These are phyloP conservation scores for Drosophila barbarae DNA, from an alignment of 2,888 invertebrate species.

Conservation along the genomic window DNA sequence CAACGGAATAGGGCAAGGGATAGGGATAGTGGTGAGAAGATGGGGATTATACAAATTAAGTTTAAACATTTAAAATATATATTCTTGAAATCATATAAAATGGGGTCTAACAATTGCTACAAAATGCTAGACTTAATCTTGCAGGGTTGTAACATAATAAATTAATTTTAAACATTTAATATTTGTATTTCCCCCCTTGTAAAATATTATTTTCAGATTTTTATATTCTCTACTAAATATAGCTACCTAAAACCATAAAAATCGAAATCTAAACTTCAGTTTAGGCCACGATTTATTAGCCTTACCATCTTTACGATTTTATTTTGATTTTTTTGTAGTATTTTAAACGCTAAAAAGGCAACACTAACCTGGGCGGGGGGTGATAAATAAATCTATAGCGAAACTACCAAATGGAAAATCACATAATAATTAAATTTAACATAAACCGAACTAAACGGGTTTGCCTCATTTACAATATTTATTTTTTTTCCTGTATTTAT, in stretches of 20 bases:
- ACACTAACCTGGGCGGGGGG: conserved; percentile 25
- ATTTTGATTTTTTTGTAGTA: conserved; percentile 3
- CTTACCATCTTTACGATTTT: not conserved
- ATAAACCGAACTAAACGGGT: conserved; percentile 62
- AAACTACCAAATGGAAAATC: conserved; percentile 39
- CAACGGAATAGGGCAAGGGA: not conserved
- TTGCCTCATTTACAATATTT: conserved; percentile 72
- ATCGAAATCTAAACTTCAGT: too few species aligned
- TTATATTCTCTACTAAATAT: not conserved
- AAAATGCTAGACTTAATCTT: too few species aligned
- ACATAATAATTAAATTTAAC: conserved; percentile 29
- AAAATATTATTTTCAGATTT: too few species aligned
- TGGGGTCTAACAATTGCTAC: too few species aligned
- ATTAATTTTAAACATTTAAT: too few species aligned
- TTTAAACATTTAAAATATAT: not conserved
- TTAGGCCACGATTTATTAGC: not conserved
- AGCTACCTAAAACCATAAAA: not conserved
- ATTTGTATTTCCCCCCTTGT: too few species aligned
- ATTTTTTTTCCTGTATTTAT: conserved; percentile 23
- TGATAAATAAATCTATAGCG: conserved; percentile 37
- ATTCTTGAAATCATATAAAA: not conserved
- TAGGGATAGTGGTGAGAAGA: not conserved
- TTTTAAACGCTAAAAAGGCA: conserved; percentile 26
- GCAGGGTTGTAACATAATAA: too few species aligned
- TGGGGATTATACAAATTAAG: not conserved